Base-by-base conservation (phyloP, 2,888 invertebrate species). In the Lamellibrachia satsuma region DNA sequence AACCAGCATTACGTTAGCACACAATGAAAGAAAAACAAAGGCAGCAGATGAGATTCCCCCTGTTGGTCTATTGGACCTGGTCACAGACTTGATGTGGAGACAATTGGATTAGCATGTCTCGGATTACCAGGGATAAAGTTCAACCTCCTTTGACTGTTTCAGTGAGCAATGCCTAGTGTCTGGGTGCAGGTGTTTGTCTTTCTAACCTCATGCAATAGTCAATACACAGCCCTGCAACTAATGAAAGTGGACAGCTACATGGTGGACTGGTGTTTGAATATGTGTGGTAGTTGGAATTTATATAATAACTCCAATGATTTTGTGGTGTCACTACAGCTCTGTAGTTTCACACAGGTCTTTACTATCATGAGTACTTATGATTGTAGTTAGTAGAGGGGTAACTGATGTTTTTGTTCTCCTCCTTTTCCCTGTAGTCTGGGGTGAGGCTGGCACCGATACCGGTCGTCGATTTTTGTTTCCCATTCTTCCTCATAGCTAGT, bases 71-170 rank as follows among this genome's bases (percentile, higher is more conserved):
- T 75, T 75, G 75, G 75, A 75, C 75, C 6, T 75, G 75, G 22
- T 75, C 75, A 75, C 75, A 75, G 75, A 75, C 6, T 22, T 75
- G 22, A 11, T 75, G 75, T n/a, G 15, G 75, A 75, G 22, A 75
- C 75, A 75, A 75, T 75, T 75, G 75, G 75, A 75, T 75, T 75
- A 75, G 75, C 22, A 22, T 15, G 75, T 22, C 75, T 75, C 75
- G n/a, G n/a, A 75, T 75, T 75, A 75, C 75, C 22, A 75, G 75
- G 75, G 75, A 75, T 75, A 75, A 75, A 75, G 75, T 75, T 75
- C 75, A 75, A 15, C 6, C 22, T 15, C 75, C 75, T n/a, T 3
- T 39, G 39, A 39, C 39, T 39, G 39, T 39, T 39, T 75, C 22
- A 75, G 75, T 22, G 15, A 75, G 75, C 22, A 75, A n/a, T 22